These are phyloP conservation scores for Anodontia alba DNA, from an alignment of 2,888 invertebrate genomes.

Conservation along the genomic window DNA sequence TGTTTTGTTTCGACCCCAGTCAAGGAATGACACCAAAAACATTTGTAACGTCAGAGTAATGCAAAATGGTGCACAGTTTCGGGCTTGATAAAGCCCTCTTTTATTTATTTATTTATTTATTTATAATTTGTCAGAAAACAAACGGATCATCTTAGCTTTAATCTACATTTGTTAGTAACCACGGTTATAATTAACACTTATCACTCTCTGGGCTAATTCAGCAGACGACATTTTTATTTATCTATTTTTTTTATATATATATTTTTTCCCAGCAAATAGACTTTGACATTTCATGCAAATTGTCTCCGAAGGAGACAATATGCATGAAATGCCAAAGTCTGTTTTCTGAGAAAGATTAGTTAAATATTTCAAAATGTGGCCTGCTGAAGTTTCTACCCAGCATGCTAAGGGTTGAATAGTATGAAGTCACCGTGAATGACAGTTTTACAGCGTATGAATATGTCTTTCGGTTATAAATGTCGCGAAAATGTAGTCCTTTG, in stretches of 20 bases:
- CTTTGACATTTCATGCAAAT: too few species aligned
- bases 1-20: slow-evolving; percentile 1
- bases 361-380: too few species aligned
- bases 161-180: not conserved
- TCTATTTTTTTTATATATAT: too few species aligned
- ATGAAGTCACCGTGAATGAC: slow-evolving; percentile 11
- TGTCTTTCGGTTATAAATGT: slow-evolving; percentile 12
- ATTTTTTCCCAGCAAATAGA: too few species aligned
- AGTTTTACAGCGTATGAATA: not conserved
- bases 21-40: not conserved
- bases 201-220: too few species aligned
- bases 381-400: too few species aligned
- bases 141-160: not conserved
- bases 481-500: not conserved
- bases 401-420: too few species aligned
- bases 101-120: not conserved
- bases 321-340: too few species aligned
- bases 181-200: not conserved
- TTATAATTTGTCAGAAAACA: not conserved
- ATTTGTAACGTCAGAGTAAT: not conserved
- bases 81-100: not conserved
- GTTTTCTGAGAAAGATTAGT: too few species aligned
- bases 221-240: too few species aligned
- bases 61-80: not conserved
- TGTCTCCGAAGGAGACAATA: too few species aligned